Conservation (phyloP, 1,140 invertebrate species). For the Nebria ingens region DNA sequence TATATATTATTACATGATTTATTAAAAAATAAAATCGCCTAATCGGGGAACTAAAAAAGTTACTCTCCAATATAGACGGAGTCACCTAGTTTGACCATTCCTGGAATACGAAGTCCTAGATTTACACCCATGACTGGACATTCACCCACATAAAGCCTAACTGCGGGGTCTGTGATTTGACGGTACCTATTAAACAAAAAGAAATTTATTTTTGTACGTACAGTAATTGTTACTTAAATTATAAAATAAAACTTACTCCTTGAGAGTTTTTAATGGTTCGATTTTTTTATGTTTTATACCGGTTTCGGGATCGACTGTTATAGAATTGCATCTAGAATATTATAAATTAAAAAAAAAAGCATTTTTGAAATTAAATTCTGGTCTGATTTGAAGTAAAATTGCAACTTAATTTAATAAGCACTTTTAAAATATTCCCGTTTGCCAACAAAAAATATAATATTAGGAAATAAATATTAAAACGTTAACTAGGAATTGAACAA, state of each 20-base stretch:
- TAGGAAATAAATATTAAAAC: no score
- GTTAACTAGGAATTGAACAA: no score
- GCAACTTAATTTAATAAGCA: no score
- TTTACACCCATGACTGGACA: slow-evolving; percentile 34
- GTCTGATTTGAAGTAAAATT: no score
- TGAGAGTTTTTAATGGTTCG: slow-evolving; percentile 42
- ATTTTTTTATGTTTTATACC: slow-evolving; percentile 36
- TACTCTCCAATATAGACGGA: slow-evolving; percentile 30
- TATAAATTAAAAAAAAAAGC: slow-evolving; percentile 9
- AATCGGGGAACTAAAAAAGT: no score
- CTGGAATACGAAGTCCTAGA: slow-evolving; percentile 31
- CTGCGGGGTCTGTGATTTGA: slow-evolving; percentile 28
- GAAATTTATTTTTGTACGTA: slow-evolving; percentile 10
- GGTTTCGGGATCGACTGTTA: slow-evolving; percentile 41
- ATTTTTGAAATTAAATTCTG: no score
- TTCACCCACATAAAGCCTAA: slow-evolving; percentile 24
- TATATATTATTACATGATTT: no score
- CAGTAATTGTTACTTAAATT: not conserved
- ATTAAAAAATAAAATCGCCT: no score
- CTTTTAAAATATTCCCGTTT: no score
- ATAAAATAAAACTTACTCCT: slow-evolving; percentile 25
- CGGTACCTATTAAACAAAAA: no score
- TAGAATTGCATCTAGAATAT: slow-evolving; percentile 39
- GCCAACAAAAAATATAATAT: no score
- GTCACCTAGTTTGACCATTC: slow-evolving; percentile 28